Conservation (phyloP, 92 coral and sea anemone genomes). For the Umimayanthus kanabou region DNA sequence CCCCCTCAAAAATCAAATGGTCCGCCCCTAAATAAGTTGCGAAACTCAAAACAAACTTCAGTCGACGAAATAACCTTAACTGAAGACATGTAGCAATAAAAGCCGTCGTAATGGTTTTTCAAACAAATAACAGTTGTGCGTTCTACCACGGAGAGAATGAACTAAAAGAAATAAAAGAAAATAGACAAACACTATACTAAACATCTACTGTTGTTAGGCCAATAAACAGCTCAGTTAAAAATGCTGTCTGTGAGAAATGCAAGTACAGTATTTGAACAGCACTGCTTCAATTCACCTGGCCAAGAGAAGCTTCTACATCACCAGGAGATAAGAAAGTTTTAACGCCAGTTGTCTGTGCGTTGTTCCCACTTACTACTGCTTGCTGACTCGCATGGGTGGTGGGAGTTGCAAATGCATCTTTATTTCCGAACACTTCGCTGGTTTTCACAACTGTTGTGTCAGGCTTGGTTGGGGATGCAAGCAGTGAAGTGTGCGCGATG, state of each 20-base stretch:
- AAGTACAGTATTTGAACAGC: constrained; percentile 42
- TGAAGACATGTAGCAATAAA: background rate
- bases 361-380: constrained; percentile 72
- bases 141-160: background rate
- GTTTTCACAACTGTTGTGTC: constrained; percentile 83
- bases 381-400: constrained; percentile 58
- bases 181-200: background rate
- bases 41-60: background rate
- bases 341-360: constrained; percentile 64
- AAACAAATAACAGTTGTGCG: background rate
- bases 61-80: background rate
- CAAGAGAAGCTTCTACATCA: constrained; percentile 56
- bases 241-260: constrained; percentile 20
- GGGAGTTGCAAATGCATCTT: constrained; percentile 82
- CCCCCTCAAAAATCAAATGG: too few species aligned
- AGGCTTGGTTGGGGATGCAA: constrained; percentile 63
- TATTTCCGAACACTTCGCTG: constrained; percentile 87
- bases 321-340: constrained; percentile 66
- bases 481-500: constrained; percentile 58
- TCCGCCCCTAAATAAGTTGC: too few species aligned
- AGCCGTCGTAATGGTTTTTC: background rate
- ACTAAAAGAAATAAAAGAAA: background rate
- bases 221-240: background rate
- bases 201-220: constrained; percentile 2
- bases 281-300: constrained; percentile 64